Base-by-base conservation (phyloP, 2,888 invertebrate species). In the Lathronympha strigana region DNA sequence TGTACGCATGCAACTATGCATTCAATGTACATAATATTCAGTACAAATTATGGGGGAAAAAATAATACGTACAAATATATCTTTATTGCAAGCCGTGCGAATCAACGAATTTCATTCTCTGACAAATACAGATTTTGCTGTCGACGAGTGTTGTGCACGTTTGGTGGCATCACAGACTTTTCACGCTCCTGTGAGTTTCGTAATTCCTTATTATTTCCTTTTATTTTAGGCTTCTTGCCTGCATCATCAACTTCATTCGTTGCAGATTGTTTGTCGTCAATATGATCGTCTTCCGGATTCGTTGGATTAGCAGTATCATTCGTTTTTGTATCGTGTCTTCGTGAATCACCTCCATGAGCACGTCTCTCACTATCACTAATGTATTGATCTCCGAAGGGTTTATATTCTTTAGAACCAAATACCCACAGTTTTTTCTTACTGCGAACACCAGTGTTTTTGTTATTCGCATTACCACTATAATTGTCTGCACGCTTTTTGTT, bases 71-170 rank as follows among this genome's bases (percentile, higher is more conserved):
- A 17, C 4, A 0, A 45, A 47, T 23, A 11, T 63, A 49, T 36
- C 17, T 55, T 49, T 38, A 28, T 15, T n/a, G 9, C 8, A 33
- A 33, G 6, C 15, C 23, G 33, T 15, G 28, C 15, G 13, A 23
- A 9, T 63, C 38, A 49, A 38, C 47, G 55, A 15, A 63, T 49
- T 25, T 63, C 63, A 38, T 63, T 63, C 11, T 63, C 63, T 19
- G 55, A 63, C 47, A 55, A 49, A 19, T 49, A 55, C n/a, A 9
- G 8, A n/a, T 54, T 62, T 21, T 53, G 53, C 11, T 33, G 17
- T 13, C 43, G 33, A 23, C 33, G 53, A 13, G 15, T 33, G 31
- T 43, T 61, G 31, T 43, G 61, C 5, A 33, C 45, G 43, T 54
- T 53, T 9, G 53, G 13, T 25, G 61, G 15, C 43, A 40, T 23